These are phyloP conservation scores for Tiliacea citrago DNA, from an alignment of 2,888 invertebrate species.

Conservation along the genomic window DNA sequence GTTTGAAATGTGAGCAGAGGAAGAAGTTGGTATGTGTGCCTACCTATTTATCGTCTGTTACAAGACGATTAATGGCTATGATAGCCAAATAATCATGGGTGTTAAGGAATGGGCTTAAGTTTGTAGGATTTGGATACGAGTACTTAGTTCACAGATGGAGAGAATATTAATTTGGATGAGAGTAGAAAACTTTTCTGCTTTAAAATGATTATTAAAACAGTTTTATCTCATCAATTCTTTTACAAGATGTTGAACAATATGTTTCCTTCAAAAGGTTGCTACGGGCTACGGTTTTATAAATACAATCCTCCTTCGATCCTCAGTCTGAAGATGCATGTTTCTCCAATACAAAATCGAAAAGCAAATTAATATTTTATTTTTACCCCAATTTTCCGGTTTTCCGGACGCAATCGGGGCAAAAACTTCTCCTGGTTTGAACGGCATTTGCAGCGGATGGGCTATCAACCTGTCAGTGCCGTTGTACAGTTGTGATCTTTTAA, in stretches of 20 bases:
- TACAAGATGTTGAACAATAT: too few species aligned
- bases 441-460: conserved; percentile 31
- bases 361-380: conserved; percentile 11
- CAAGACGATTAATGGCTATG: too few species aligned
- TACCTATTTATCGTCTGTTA: conserved; percentile 8
- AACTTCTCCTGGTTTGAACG: conserved; percentile 15
- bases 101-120: background rate
- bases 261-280: too few species aligned
- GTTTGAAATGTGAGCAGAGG: conserved; percentile 32
- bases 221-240: too few species aligned
- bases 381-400: conserved; percentile 17
- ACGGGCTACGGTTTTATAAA: too few species aligned
- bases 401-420: conserved; percentile 13
- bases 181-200: too few species aligned
- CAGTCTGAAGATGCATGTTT: background rate
- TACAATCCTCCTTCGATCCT: too few species aligned
- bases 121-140: background rate
- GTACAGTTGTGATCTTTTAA: conserved; percentile 52
- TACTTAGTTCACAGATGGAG: too few species aligned
- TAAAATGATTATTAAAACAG: too few species aligned
- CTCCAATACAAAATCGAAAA: background rate
- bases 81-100: too few species aligned
- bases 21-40: conserved; percentile 3
- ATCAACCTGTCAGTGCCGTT: conserved; percentile 48
- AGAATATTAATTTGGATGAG: background rate